phyloP scores from a whole-genome alignment of 2,113 vertebrate species.

The Neotoma lepida region DNA sequence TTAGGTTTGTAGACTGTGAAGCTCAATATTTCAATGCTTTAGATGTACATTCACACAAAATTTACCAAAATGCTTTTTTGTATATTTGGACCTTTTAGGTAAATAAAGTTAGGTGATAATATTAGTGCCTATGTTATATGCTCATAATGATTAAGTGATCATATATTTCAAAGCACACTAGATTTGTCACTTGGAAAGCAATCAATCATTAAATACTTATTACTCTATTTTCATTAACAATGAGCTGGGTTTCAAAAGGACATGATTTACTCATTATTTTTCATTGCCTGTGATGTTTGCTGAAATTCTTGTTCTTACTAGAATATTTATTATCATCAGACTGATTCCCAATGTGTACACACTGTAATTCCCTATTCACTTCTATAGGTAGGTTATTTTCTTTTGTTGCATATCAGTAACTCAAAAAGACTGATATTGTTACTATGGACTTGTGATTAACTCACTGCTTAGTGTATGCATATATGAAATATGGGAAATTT shows the following conservation, averaged over 20 bases:
- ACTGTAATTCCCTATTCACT: neutral
- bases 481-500: neutral
- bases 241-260: neutral
- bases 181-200: neutral
- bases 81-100: neutral
- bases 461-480: neutral
- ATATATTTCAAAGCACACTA: neutral
- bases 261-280: neutral
- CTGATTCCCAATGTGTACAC: neutral
- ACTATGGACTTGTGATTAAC: neutral
- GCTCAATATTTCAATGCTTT: neutral
- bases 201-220: neutral
- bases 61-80: neutral
- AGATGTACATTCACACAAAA: neutral
- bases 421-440: neutral
- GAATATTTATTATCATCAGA: neutral
- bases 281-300: neutral
- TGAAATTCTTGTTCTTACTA: neutral
- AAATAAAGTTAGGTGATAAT: neutral
- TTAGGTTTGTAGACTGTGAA: neutral
- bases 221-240: neutral
- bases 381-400: neutral
- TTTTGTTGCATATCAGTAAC: neutral
- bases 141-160: neutral
- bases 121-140: neutral